Evolutionary conservation across 2,888 invertebrate species (phyloP), one percentile per base, ranked within the genome.

Genomic region (Achlya flavicornis): DNA sequence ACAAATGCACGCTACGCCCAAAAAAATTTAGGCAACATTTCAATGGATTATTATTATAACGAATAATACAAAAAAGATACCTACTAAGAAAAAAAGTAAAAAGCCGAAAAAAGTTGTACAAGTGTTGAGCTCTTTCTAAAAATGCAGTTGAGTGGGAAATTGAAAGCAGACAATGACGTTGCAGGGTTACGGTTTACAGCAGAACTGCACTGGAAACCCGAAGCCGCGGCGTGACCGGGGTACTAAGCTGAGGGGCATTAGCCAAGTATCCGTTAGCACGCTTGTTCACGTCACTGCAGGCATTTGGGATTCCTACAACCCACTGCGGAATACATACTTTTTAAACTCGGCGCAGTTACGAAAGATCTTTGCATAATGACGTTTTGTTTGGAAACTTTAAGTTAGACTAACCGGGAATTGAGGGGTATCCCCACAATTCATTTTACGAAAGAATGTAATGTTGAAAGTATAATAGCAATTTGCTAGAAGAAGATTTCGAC

Each of bases 341-440:
- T 14, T 43, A 43, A 38, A 14, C 43, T 43, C 4, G n/a, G 14
- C 16, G 16, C 71, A 66, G 67, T 73, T 76, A 70, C 67, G 69
- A 66, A 38, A 70, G 65, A 70, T 74, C 74, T 77, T 78, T 77
- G 77, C 79, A 79, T 83, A 81, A 83, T 76, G 73, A 75, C 74
- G 74, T 66, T 43, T 43, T 14, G 43, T 65, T 69, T 61, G 65
- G 66, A 69, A 75, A 76, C 77, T 77, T 74, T 73, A 6, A 35
- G 35, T 35, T 35, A 7, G 35, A 35, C 41, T 41, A n/a, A 41
- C 12, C 0, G 41, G 41, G 41, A 41, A 41, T 41, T 10, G 10
- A 41, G 35, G 35, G 35, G 10, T 41, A 11, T 3, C 41, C 10
- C 10, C 41, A 41, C 41, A 41, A 41, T 41, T 26, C 26, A 26